Conservation (phyloP, 2,113 vertebrate species). For the Coregonus clupeaformis region DNA sequence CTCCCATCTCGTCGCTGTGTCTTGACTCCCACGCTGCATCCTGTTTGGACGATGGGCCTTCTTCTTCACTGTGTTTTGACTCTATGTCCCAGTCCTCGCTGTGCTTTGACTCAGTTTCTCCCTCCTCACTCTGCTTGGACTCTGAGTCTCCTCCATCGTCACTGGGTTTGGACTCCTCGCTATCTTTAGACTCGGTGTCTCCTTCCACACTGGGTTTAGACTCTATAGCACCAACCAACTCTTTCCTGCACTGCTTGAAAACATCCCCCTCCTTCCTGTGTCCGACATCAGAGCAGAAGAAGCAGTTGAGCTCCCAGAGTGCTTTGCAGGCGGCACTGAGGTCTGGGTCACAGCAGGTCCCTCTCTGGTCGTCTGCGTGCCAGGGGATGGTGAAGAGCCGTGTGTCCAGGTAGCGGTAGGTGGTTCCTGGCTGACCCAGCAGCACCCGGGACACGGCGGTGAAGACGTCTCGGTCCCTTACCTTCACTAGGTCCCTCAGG, state of each 20-base stretch:
- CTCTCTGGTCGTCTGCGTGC: constrained; percentile 80
- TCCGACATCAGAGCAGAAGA: constrained; percentile 77
- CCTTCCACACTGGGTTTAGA: constrained; percentile 62
- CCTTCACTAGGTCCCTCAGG: constrained; percentile 87
- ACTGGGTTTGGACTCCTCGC: constrained; percentile 57
- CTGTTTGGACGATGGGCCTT: neutral
- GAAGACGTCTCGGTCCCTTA: constrained; percentile 89
- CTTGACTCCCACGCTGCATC: neutral
- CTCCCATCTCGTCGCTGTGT: constrained; percentile 58
- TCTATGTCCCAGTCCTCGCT: constrained; percentile 65
- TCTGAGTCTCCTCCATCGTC: constrained; percentile 65
- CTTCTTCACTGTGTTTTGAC: constrained; percentile 51
- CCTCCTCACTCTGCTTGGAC: constrained; percentile 73
- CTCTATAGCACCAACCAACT: constrained; percentile 54
- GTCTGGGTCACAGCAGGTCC: constrained; percentile 78
- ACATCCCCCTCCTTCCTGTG: constrained; percentile 62
- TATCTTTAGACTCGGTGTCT: neutral
- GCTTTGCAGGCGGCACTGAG: constrained; percentile 84
- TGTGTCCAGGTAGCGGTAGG: constrained; percentile 94
- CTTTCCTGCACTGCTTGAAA: constrained; percentile 44
- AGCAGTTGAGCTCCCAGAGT: constrained; percentile 88
- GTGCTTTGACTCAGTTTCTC: constrained; percentile 68
- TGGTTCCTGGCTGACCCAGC: constrained; percentile 88
- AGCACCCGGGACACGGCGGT: constrained; percentile 89
- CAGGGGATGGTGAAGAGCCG: constrained; percentile 95